These are phyloP conservation scores for Oceanodroma leucorhoa DNA, from an alignment of 2,797 vertebrate genomes.

Conservation along the genomic window DNA sequence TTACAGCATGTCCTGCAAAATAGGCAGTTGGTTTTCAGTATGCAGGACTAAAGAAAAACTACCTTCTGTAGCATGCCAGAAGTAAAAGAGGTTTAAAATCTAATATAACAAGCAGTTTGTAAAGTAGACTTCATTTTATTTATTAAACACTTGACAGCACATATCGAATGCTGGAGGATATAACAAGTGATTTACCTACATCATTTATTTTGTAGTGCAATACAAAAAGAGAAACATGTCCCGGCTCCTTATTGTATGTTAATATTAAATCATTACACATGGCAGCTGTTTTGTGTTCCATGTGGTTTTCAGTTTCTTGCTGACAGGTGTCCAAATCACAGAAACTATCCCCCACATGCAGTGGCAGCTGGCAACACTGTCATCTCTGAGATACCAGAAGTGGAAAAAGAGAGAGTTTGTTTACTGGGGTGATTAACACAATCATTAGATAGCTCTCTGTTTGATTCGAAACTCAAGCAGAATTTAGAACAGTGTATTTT, in stretches of 20 bases:
- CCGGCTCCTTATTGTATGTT: slow-evolving; percentile 4
- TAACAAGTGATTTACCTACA: background rate
- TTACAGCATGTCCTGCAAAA: background rate
- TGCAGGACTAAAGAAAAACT: background rate
- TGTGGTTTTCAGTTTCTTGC: slow-evolving; percentile 58
- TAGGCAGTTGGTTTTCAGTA: background rate
- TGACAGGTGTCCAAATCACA: slow-evolving; percentile 62
- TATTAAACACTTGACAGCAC: background rate
- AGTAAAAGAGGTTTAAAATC: background rate
- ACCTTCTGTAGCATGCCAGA: background rate
- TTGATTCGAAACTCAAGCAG: background rate
- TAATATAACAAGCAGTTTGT: background rate
- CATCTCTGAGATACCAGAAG: slow-evolving; percentile 5
- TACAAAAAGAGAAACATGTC: background rate
- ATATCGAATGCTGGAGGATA: background rate
- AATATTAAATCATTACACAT: slow-evolving; percentile 51
- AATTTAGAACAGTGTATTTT: background rate
- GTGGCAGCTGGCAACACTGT: slow-evolving; percentile 49
- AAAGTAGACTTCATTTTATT: background rate
- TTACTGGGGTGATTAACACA: background rate
- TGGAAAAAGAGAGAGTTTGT: background rate
- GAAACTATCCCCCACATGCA: slow-evolving; percentile 33
- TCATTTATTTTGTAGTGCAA: background rate
- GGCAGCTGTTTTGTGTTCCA: slow-evolving; percentile 41
- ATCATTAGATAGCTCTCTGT: background rate